Conservation (phyloP, 2,113 vertebrate genomes). For the Ailuropoda melanoleuca region DNA sequence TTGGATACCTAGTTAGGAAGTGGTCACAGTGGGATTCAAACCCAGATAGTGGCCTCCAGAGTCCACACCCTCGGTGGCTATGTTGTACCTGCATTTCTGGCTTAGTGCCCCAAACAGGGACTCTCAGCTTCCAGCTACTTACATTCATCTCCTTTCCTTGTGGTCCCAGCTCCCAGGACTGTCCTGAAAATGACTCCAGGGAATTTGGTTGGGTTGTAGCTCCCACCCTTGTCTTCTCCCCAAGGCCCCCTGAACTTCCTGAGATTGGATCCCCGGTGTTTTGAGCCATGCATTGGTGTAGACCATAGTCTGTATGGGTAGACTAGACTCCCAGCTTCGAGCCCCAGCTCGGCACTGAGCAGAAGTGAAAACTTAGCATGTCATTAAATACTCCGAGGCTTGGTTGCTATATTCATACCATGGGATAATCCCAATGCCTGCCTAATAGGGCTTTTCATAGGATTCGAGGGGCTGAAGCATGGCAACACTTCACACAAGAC, state of each 20-base stretch:
- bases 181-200: not conserved
- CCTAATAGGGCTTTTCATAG: not conserved
- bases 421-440: not conserved
- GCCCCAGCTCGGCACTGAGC: too few species aligned
- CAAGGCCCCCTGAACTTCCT: not conserved
- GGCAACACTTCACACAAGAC: not conserved
- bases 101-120: too few species aligned
- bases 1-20: not conserved
- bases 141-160: not conserved
- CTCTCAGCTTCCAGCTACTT: not conserved
- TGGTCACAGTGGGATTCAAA: not conserved
- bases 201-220: not conserved
- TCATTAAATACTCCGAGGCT: not conserved
- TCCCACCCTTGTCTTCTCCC: not conserved
- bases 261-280: not conserved
- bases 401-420: not conserved
- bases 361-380: not conserved
- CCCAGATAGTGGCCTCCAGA: not conserved
- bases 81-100: not conserved
- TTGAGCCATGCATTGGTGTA: rapidly evolving
- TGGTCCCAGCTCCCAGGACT: not conserved
- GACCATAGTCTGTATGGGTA: not conserved
- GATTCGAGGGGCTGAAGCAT: not conserved
- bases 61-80: not conserved
- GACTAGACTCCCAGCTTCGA: not conserved